Percentiles rank a stretch among this genome's conserved stretches.
These are phyloP conservation scores for Gavia stellata DNA, from an alignment of 2,113 vertebrate genomes.

Conservation along the genomic window DNA sequence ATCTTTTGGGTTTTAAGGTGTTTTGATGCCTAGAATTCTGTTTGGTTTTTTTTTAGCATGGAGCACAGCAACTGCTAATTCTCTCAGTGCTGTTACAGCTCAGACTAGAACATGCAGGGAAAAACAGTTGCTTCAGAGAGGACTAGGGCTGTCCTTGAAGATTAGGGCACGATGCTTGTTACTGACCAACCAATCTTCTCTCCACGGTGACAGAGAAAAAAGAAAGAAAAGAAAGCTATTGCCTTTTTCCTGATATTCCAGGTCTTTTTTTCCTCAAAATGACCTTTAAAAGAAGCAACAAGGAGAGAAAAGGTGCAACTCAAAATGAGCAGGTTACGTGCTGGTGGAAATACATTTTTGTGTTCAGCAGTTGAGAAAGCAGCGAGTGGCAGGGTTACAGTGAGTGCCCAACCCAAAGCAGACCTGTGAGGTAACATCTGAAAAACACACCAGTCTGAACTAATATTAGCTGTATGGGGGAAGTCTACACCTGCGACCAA, in stretches of 20 bases:
- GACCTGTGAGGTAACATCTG: neutral
- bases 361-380: neutral
- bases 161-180: neutral
- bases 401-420: neutral
- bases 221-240: neutral
- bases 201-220: neutral
- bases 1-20: neutral
- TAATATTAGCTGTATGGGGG: neutral
- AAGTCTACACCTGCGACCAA: neutral
- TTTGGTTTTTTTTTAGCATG: neutral
- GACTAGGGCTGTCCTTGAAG: neutral
- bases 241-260: neutral
- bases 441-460: neutral
- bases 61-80: neutral
- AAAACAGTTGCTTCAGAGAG: neutral
- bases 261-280: neutral
- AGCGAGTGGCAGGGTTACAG: rapidly evolving
- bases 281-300: neutral
- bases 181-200: neutral
- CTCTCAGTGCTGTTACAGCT: neutral
- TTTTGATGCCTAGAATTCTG: neutral
- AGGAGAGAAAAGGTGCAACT: neutral
- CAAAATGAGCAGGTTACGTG: neutral
- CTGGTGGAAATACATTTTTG: neutral
- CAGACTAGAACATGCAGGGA: neutral